Evolutionary conservation across 2,797 vertebrate species (phyloP), one percentile per base, ranked within the genome.

Genomic region (Sylvia borin): DNA sequence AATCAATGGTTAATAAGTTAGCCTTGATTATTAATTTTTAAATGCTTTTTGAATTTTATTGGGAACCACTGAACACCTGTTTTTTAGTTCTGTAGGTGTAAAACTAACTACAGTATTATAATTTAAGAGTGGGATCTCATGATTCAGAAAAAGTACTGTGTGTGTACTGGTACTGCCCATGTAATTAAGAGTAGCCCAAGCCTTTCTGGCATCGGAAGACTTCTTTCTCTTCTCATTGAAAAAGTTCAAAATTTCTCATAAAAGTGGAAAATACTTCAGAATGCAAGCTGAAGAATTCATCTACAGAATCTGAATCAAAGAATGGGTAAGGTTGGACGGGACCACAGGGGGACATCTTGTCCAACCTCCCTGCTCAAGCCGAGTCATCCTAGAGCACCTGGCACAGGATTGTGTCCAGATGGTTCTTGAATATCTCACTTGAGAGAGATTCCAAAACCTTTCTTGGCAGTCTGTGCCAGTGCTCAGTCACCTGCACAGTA

Each of bases 171-270:
- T 75, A 43, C 16, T 70, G 19, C 10, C 17, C 24, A 3, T 16
- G 13, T 57, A 53, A 53, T 43, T 71, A 34, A 26, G 55, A 84
- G 20, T 34, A 85, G 16, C 3, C 3, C 7, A 81, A 54, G 17
- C 11, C 17, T 40, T 90, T 87, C 25, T 76, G 0, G 0, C 61
- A 7, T 25, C 45, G 40, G 19, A 9, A 42, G 13, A 43, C 5
- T 67, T 36, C 2, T 2, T 42, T 57, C 20, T 12, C 4, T 42
- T 42, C 2, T 2, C 2, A 0, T 32, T 57, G 13, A 24, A 60
- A 36, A 77, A 83, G n/a, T 3, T 11, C 5, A 34, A 53, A 75
- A 38, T 25, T 34, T 11, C 11, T 80, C 7, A 16, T 48, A 26
- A 68, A 68, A 71, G 27, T 64, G n/a, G 5, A 45, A 47, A 68